Evolutionary conservation across 2,113 vertebrate species (phyloP), one percentile per base, ranked within the genome.

Genomic region (Oryzias melastigma): DNA sequence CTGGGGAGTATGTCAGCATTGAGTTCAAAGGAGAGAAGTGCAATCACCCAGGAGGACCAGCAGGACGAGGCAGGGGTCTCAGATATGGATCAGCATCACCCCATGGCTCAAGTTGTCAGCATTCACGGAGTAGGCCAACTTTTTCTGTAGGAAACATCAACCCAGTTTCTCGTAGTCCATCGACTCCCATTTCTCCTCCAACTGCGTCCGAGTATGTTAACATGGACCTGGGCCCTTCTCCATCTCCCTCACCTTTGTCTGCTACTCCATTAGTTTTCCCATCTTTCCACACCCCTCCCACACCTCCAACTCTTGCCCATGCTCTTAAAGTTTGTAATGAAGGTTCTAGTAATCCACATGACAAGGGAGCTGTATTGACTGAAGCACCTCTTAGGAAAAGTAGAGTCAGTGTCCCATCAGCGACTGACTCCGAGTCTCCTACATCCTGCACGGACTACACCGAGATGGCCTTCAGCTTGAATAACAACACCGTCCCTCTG

Each of bases 1-100:
- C 89, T 0, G 90, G 91, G 20, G 92, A 94, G 19, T 93, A 93
- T 5, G 87, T 93, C 60, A 90, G 88, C 83, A 93, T 93, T 24
- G 82, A 92, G 64, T 91, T 90, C 20, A 76, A 83, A 41, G 88
- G 85, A 61, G 74, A 66, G 20, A 83, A 73, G 16, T 73, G 49
- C 48, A 68, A 20, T 43, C 73, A 58, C 4, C 24, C 52, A 18
- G 69, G 81, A 1, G 14, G 69, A 6, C 68, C 64, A 42, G 75
- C 66, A 71, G 62, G 29, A 4, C 74, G 73, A 14, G 82, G 82
- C 27, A 81, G 80, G 66, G 64, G 40, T 29, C 56, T 81, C 15
- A 70, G 73, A 15, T 77, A 83, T 46, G 84, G 85, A 25, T 63
- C 72, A 42, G 84, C 85, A 2, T 52, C 87, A 55, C 84, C 85